Base-by-base conservation (phyloP, 1,140 invertebrate genomes). In the Lasioglossum albipes region DNA sequence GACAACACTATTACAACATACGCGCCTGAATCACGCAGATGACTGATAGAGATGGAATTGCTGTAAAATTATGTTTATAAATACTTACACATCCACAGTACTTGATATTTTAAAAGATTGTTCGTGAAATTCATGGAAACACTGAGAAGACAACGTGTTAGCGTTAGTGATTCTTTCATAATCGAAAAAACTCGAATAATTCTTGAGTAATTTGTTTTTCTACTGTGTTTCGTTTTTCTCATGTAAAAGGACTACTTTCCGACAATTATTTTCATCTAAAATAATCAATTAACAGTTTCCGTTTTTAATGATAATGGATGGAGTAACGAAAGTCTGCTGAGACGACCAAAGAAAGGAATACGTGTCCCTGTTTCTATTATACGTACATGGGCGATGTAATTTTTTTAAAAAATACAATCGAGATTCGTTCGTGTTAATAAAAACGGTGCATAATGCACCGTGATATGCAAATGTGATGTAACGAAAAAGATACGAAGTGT, bases 1-100 rank as follows among this genome's bases (percentile, higher is more conserved):
- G 97, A 98, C 92, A 95, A 94, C 79, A 95, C 96, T 68, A 95
- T 98, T 78, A 96, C 95, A 80, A 96, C 97, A 72, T 98, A 97
- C 91, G 94, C 95, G 75, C 91, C 94, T 67, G 95, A 96, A 89
- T 91, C 94, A 85, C 94, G 94, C 72, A 95, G 95, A 95, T 96
- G 95, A 96, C 94, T 94, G 88, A 94, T 94, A 89, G 94, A 94
- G 62, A 85, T 90, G 45, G 91, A 93, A 77, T 64, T 86, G 9
- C 2, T 86, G 62, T 87, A 87, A 87, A 74, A 75, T 82, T 82
- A 68, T 80, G 41, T 70, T 79, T 69, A 49, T 62, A 81, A 69
- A 71, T 79, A 79, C 70, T 83, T 84, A n/a, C 64, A 75, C 73
- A 86, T 80, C 72, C 36, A 77, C 68, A 18, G 65, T 81, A 65